Evolutionary conservation across 2,888 invertebrate species (phyloP), one percentile per base, ranked within the genome.

Genomic region (Heliconius ethilla): DNA sequence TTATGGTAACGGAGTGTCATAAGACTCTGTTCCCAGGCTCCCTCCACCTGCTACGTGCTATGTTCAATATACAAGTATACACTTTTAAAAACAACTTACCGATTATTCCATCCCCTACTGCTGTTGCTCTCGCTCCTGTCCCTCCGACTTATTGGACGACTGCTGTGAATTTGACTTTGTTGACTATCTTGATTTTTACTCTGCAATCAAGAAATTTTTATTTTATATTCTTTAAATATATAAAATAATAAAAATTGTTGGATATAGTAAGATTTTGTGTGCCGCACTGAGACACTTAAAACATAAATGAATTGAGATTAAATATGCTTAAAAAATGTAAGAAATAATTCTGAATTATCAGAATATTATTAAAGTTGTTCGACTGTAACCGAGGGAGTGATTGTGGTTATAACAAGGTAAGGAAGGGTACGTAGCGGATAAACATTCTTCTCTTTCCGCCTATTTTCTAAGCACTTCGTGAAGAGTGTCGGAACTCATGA

Each of bases 41-140:
- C 62, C n/a, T 62, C 62, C 25, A 11, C 25, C 25, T 62, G 62
- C 0, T 62, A 62, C 0, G 25, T 62, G 62, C 62, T 7, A 33
- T 33, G 7, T 33, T 33, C 33, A 33, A 40, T 40, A 40, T 11
- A 40, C 40, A 40, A 40, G 40, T 51, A 51, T 18, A 51, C 7
- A 18, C 51, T 18, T 51, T 51, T 10, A 18, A 51, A 51, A 63
- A 11, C 27, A 25, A 81, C 81, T 79, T 65, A 82, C 81, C 76
- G 62, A 33, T 63, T 77, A 33, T 33, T 67, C 15, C 76, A 74
- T 18, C 79, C 82, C 29, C 80, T 82, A 70, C 82, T 81, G 78
- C 76, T 76, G 22, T 18, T n/a, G 25, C 45, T 78, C n/a, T 72
- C 72, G 33, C 72, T 72, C 6, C 55, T 10, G 6, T 72, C 59